Evolutionary conservation across 1,140 invertebrate genomes (phyloP), one percentile per base, ranked within the genome.

Genomic region (Cotesia chilonis): DNA sequence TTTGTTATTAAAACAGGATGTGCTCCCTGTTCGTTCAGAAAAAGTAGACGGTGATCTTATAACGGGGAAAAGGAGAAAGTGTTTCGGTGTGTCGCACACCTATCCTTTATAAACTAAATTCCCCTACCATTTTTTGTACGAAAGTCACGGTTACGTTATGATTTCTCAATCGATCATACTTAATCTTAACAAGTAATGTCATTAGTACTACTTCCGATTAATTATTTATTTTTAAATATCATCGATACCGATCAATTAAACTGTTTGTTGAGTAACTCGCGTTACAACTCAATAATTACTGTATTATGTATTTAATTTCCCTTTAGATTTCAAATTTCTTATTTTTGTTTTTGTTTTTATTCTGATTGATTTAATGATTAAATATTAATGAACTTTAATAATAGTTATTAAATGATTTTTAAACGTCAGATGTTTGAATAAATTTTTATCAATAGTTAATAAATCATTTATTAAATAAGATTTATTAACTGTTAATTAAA

Each of bases 31-130:
- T 47, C 60, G 35, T 7, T 59, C 38, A 66, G 28, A 66, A 79
- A 78, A 73, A 72, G 69, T 65, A 10, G 80, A 83, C 80, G 79
- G 76, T 81, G 80, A 85, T 86, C 85, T 84, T 80, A 81, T 84
- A 85, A 84, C 82, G 73, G 81, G 71, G 76, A 80, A 85, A 85
- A 86, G 83, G 86, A 82, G 86, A 86, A 86, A 87, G 85, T 82
- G 75, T 82, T 85, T 78, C 75, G 73, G 55, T 61, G 72, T 74
- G 70, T 63, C 71, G 76, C 66, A 76, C 70, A 74, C 68, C 63
- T 59, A 28, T 51, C 57, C 41, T 47, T 7, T 47, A 47, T 47
- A 6, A 47, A 47, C 41, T 6, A 47, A 47, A 47, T 59, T 14
- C 67, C 47, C 41, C 70, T 64, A n/a, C 28, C 51, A 41, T 52